phyloP scores from a whole-genome alignment of 2,797 vertebrate species.

The Paedocypris micromegethes region DNA sequence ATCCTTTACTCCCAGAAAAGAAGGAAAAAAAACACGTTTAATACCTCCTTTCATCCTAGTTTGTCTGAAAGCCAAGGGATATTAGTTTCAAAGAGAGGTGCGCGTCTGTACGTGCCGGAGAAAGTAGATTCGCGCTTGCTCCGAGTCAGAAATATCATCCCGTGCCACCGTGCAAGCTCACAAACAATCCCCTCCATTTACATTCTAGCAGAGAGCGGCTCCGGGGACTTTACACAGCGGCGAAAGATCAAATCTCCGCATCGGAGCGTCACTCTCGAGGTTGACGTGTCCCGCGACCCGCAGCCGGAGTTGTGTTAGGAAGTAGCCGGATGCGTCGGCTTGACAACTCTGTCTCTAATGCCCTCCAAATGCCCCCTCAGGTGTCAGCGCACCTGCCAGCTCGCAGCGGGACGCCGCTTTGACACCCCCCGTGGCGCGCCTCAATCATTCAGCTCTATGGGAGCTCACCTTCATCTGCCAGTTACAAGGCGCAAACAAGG shows the following conservation, averaged over 20 bases:
- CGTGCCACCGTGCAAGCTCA: no score
- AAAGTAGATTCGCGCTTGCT: no score
- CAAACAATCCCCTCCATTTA: no score
- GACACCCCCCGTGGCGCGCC: slow-evolving; percentile 29
- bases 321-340: slow-evolving; percentile 62
- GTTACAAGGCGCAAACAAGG: slow-evolving; percentile 11
- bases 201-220: slow-evolving; percentile 58
- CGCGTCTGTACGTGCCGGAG: not conserved
- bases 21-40: slow-evolving; percentile 18
- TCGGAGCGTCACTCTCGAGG: slow-evolving; percentile 61
- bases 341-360: slow-evolving; percentile 36
- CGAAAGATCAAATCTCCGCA: slow-evolving; percentile 67
- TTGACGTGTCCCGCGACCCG: slow-evolving; percentile 72
- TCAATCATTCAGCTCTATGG: slow-evolving; percentile 39
- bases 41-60: slow-evolving; percentile 28
- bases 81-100: slow-evolving; percentile 8
- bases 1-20: slow-evolving; percentile 42
- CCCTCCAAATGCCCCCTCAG: slow-evolving; percentile 53
- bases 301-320: slow-evolving; percentile 73
- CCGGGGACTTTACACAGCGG: slow-evolving; percentile 59
- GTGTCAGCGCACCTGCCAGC: slow-evolving; percentile 46
- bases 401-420: slow-evolving; percentile 56
- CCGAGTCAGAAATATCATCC: no score
- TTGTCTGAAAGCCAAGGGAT: not conserved
- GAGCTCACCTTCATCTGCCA: slow-evolving; percentile 27